Conservation (phyloP, 2,113 vertebrate genomes). For the Cyrtonyx montezumae region DNA sequence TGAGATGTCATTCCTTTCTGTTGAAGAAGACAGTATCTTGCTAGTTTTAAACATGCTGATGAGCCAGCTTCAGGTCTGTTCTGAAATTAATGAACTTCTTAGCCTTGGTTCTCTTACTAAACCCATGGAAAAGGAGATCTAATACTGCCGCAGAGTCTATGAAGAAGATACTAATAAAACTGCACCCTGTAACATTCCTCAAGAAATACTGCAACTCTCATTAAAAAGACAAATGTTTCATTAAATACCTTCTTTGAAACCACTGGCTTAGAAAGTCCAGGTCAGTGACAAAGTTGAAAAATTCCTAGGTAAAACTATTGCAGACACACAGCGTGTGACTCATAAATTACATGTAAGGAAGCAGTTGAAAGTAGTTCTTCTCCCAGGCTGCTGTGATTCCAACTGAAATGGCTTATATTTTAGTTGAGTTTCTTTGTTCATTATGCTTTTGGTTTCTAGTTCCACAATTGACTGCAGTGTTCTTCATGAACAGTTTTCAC, state of each 20-base stretch:
- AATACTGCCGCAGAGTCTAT: background rate
- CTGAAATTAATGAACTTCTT: background rate
- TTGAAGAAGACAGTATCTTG: background rate
- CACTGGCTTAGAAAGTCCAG: constrained; percentile 12
- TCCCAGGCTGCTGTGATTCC: background rate
- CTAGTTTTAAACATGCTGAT: background rate
- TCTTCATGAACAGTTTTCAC: background rate
- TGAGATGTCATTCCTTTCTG: background rate
- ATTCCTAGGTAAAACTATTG: background rate
- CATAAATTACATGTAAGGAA: background rate
- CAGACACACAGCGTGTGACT: background rate
- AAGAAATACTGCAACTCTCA: background rate
- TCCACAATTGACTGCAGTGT: background rate
- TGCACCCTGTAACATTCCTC: background rate
- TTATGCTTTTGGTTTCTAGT: background rate
- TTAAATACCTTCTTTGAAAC: constrained; percentile 8
- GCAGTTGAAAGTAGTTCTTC: background rate
- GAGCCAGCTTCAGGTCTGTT: background rate
- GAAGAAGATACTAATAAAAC: background rate
- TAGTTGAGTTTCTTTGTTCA: background rate
- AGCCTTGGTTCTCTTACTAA: background rate
- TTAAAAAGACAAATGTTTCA: background rate
- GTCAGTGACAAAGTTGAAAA: background rate
- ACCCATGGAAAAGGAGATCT: background rate
- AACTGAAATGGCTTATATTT: background rate